Base-by-base conservation (phyloP, 2,797 vertebrate genomes). In the Enteromius fasciolatus region DNA sequence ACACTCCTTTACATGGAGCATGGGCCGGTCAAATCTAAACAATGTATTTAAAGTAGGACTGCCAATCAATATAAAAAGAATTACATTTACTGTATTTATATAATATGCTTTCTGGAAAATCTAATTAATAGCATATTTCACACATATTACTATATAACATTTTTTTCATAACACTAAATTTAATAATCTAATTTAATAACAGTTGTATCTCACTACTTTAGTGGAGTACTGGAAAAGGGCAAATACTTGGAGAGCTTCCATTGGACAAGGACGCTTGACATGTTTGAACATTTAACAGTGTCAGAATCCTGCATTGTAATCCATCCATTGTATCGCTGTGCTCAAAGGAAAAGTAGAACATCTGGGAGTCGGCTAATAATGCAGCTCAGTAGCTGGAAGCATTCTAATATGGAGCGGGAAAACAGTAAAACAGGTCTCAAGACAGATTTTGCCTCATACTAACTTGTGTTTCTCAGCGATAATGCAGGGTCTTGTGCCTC, bases 381-480 rank as follows among this genome's bases (percentile, higher is more conserved):
- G 33, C 31, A 25, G 20, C 52, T 39, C 20, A 25, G 33, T 57
- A 39, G 33, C 31, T 57, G n/a, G 50, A 57, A 17, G 23, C 0
- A 0, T 6, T 57, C 11, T 41, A 41, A 75, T 25, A 59, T 39
- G 33, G 50, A 75, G n/a, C 7, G 33, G 33, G 20, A n/a, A 17
- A 39, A 74, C 11, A 54, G 10, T 20, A 0, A 74, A 74, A 75
- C 33, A 17, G 20, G 33, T 75, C 73, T 75, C 52, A 59, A 41
- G 20, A 57, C 20, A 57, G n/a, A 74, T 39, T 74, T 54, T 23
- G 52, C 31, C 48, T 74, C 18, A 33, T 54, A 23, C 72, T 54
- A 36, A 74, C 48, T n/a, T 74, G 72, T 54, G 72, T 75, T 75
- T 57, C 33, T 10, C 52, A 74, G 39, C 8, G 50, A 75, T 75